phyloP scores from a whole-genome alignment of 2,888 invertebrate genomes.

The Notodonta dromedarius region DNA sequence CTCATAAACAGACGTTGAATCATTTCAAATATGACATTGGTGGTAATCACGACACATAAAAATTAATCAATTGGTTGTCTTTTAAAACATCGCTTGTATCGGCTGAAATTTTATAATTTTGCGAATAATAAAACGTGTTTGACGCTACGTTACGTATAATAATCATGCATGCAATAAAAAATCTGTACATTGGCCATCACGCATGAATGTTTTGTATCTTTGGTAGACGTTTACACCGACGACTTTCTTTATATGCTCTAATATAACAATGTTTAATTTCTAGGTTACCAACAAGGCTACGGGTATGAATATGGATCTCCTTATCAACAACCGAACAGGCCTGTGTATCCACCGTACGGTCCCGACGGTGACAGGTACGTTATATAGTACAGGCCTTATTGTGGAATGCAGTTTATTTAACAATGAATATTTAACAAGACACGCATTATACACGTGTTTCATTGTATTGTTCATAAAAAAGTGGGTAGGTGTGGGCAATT shows the following conservation, averaged over 20 bases:
- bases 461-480: too few species aligned
- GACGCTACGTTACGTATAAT: conserved; percentile 12
- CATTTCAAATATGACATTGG: background rate
- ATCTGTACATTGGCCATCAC: background rate
- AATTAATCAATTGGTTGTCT: conserved; percentile 15
- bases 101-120: conserved; percentile 35
- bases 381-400: too few species aligned
- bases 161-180: background rate
- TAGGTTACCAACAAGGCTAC: conserved; percentile 87
- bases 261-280: conserved; percentile 39
- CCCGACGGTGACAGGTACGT: conserved; percentile 87
- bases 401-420: too few species aligned
- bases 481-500: too few species aligned
- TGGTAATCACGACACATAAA: conserved; percentile 10
- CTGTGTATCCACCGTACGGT: conserved; percentile 91
- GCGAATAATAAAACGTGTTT: conserved; percentile 13
- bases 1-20: conserved; percentile 10
- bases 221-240: background rate
- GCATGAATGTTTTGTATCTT: background rate
- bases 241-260: background rate
- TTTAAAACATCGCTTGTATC: conserved; percentile 15
- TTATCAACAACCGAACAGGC: conserved; percentile 89
- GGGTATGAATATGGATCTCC: conserved; percentile 88
- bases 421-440: too few species aligned
- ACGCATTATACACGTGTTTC: too few species aligned